These are phyloP conservation scores for Oncorhynchus gorbuscha DNA, from an alignment of 2,113 vertebrate species.

Conservation along the genomic window DNA sequence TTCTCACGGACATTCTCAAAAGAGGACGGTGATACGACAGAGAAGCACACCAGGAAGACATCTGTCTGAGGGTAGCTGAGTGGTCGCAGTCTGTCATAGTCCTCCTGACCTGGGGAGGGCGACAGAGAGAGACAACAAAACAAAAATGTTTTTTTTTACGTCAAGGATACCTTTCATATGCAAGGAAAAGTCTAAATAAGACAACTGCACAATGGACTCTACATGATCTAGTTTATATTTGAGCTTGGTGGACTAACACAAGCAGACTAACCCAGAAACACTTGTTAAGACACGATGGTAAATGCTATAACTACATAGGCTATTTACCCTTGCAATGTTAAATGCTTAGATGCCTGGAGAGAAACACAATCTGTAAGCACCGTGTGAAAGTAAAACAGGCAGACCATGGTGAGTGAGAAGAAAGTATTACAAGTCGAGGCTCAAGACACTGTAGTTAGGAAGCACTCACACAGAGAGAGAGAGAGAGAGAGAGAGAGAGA, in stretches of 20 bases:
- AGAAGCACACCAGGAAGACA: slow-evolving; percentile 97
- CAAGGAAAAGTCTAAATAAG: too few relatives aligned
- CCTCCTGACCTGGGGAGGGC: slow-evolving; percentile 86
- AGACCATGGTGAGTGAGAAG: too few relatives aligned
- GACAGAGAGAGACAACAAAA: not conserved
- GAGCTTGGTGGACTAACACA: too few relatives aligned
- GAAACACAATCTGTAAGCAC: not conserved
- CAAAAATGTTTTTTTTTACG: too few relatives aligned
- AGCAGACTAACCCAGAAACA: too few relatives aligned
- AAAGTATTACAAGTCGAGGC: too few relatives aligned
- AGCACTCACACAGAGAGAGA: not conserved
- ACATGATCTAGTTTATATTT: too few relatives aligned
- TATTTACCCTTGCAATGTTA: too few relatives aligned
- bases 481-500: not conserved
- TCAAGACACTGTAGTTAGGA: not conserved
- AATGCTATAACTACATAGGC: too few relatives aligned
- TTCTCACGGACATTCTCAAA: slow-evolving; percentile 98
- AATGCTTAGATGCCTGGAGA: not conserved
- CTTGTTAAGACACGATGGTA: too few relatives aligned
- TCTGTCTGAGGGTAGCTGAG: slow-evolving; percentile 98
- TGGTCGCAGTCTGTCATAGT: slow-evolving; percentile 94
- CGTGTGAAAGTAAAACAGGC: not conserved
- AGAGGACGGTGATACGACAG: slow-evolving; percentile 94
- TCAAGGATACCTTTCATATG: too few relatives aligned
- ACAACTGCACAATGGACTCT: too few relatives aligned